Percentiles rank a stretch among this genome's conserved stretches.
phyloP scores from a whole-genome alignment of 2,113 vertebrate genomes.

The Ancistrus triradiatus region DNA sequence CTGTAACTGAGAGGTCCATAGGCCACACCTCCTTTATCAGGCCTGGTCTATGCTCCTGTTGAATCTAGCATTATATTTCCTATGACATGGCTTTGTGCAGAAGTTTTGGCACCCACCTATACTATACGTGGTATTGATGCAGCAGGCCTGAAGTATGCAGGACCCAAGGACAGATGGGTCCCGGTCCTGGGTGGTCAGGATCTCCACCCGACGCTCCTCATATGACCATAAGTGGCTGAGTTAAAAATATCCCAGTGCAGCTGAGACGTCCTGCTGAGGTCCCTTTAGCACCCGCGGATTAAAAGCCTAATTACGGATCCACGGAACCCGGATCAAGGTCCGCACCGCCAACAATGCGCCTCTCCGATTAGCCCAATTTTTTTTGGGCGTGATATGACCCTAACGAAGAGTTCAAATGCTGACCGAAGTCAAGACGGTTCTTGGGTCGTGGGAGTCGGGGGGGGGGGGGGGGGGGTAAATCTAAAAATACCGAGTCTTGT shows the following conservation, averaged over 20 bases:
- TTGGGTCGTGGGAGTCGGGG: constrained; percentile 53
- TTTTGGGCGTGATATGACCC: neutral
- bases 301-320: neutral
- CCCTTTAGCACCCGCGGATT: neutral
- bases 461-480: too few species aligned
- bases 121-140: too few species aligned
- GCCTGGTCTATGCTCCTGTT: too few species aligned
- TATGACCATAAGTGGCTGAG: constrained; percentile 65
- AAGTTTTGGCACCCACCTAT: too few species aligned
- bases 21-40: too few species aligned
- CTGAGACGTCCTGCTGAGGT: constrained; percentile 43
- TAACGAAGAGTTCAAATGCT: constrained; percentile 47
- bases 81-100: too few species aligned
- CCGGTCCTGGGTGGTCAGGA: too few species aligned
- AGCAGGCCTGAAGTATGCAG: too few species aligned
- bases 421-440: constrained; percentile 56
- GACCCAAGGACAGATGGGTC: too few species aligned
- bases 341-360: neutral
- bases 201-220: too few species aligned
- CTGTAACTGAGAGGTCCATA: too few species aligned
- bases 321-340: neutral
- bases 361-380: neutral
- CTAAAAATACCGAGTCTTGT: constrained; percentile 88
- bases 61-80: too few species aligned
- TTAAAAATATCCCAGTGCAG: constrained; percentile 67